Evolutionary conservation across 2,888 invertebrate genomes (phyloP).

Genomic region (Polietes domitor): DNA sequence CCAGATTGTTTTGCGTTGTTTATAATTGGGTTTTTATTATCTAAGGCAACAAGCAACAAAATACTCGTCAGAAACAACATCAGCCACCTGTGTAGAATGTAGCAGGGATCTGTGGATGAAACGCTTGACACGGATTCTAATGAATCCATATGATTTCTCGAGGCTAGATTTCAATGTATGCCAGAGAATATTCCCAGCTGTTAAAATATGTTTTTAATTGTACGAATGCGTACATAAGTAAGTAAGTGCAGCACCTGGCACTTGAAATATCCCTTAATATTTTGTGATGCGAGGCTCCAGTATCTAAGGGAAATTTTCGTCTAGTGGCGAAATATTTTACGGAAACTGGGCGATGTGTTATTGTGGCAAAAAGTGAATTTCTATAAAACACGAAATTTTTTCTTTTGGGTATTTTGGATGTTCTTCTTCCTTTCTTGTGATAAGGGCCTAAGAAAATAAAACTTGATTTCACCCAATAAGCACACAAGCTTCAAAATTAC

Average conservation of each 20-base stretch:
- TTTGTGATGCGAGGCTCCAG: too few relatives aligned
- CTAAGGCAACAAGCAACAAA: constrained; percentile 5
- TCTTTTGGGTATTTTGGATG: too few relatives aligned
- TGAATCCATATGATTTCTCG: background rate
- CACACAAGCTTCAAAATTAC: too few relatives aligned
- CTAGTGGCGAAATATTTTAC: too few relatives aligned
- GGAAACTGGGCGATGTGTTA: too few relatives aligned
- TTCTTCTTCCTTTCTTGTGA: too few relatives aligned
- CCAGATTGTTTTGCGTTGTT: background rate
- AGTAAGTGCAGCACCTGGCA: background rate
- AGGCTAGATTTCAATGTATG: constrained; percentile 4
- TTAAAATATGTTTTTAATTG: constrained; percentile 8
- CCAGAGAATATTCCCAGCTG: constrained; percentile 12
- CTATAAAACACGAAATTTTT: too few relatives aligned
- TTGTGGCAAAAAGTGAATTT: too few relatives aligned
- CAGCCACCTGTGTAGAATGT: background rate
- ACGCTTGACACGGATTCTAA: background rate
- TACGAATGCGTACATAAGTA: background rate
- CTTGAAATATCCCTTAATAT: too few relatives aligned
- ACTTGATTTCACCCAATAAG: too few relatives aligned
- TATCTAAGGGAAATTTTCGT: too few relatives aligned
- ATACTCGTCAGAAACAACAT: background rate
- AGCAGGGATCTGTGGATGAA: background rate
- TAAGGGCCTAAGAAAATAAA: too few relatives aligned
- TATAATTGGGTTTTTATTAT: constrained; percentile 38